These are phyloP conservation scores for Perizoma affinitatum DNA, from an alignment of 2,888 invertebrate genomes.

Conservation along the genomic window DNA sequence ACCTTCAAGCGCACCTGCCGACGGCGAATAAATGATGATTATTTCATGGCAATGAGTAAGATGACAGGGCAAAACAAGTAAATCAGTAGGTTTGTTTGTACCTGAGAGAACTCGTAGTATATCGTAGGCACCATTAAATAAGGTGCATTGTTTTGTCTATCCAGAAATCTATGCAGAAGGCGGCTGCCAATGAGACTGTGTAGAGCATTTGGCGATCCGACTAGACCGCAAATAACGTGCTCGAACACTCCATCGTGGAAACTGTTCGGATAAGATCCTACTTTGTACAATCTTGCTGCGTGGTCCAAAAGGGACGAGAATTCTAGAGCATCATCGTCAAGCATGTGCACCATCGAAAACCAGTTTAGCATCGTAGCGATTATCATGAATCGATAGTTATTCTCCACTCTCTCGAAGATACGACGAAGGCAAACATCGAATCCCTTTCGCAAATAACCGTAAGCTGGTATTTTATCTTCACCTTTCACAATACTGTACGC, in stretches of 20 bases:
- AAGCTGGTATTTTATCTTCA: constrained; percentile 46
- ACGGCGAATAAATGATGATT: constrained; percentile 21
- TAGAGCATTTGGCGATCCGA: constrained; percentile 71
- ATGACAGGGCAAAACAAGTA: neutral
- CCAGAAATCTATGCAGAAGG: constrained; percentile 82
- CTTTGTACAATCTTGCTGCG: constrained; percentile 74
- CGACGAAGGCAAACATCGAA: constrained; percentile 82
- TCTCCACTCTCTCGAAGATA: constrained; percentile 75
- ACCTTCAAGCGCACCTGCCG: constrained; percentile 70
- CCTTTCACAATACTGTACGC: constrained; percentile 61
- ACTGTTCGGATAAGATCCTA: constrained; percentile 64
- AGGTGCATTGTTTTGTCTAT: constrained; percentile 76
- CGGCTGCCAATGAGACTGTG: constrained; percentile 82
- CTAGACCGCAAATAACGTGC: constrained; percentile 69
- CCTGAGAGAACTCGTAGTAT: constrained; percentile 66
- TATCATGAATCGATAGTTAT: constrained; percentile 72
- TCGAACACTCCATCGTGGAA: constrained; percentile 77
- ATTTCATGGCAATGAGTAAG: neutral
- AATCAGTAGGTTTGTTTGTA: constrained; percentile 23
- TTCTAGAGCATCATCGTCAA: constrained; percentile 73
- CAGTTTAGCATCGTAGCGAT: constrained; percentile 80
- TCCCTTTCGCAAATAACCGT: constrained; percentile 70
- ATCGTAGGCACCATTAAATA: constrained; percentile 80
- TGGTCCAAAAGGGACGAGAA: constrained; percentile 82
- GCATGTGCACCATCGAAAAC: constrained; percentile 67